Evolutionary conservation across 2,113 vertebrate genomes (phyloP).

Genomic region (human (Homo sapiens)): DNA sequence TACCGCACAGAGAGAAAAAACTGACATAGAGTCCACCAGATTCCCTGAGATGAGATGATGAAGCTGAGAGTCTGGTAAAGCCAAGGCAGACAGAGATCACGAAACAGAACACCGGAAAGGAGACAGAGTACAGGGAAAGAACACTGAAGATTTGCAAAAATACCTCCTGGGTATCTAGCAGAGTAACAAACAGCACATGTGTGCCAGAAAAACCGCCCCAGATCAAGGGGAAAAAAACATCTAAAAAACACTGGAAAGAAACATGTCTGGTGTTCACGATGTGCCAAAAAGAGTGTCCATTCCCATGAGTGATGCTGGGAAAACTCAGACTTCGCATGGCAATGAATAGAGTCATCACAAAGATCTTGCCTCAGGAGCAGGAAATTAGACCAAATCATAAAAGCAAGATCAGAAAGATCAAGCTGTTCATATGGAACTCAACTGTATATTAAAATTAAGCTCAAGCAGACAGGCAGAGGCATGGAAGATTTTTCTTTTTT

Average conservation of each 20-base stretch:
- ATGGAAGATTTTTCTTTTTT: not conserved
- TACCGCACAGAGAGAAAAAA: not conserved
- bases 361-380: not conserved
- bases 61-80: not conserved
- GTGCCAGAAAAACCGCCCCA: not conserved
- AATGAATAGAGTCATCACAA: not conserved
- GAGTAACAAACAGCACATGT: too few species aligned
- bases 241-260: not conserved
- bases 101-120: not conserved
- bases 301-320: not conserved
- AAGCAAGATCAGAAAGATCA: not conserved
- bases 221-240: not conserved
- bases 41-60: not conserved
- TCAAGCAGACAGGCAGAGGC: not conserved
- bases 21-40: not conserved
- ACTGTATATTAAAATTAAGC: not conserved
- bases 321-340: not conserved
- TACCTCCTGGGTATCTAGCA: not conserved
- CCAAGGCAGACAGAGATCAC: not conserved
- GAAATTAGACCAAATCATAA: not conserved
- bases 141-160: not conserved
- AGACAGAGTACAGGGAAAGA: not conserved
- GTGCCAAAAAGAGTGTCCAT: not conserved
- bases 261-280: not conserved
- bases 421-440: not conserved